Evolutionary conservation across 1,140 invertebrate species (phyloP).

Genomic region (Wasmannia auropunctata): DNA sequence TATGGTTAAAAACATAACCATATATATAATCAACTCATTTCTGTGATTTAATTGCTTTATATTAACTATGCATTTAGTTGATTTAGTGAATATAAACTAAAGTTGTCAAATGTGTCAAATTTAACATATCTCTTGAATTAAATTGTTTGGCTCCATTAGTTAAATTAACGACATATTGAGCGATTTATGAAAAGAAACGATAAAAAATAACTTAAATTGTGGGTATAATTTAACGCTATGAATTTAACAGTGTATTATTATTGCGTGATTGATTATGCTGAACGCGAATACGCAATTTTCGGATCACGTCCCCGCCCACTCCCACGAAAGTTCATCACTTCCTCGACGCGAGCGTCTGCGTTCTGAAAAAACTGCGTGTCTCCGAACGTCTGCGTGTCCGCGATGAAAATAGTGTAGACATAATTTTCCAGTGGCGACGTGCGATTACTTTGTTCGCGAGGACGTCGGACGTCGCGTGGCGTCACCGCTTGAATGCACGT

Average conservation of each 20-base stretch:
- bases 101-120: too few species aligned
- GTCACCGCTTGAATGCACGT: conserved; percentile 6
- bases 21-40: too few species aligned
- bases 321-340: conserved; percentile 21
- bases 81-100: too few species aligned
- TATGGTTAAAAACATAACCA: too few species aligned
- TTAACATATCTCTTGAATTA: too few species aligned
- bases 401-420: conserved; percentile 42
- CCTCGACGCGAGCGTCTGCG: not conserved
- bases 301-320: not conserved
- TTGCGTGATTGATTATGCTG: not conserved
- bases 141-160: too few species aligned
- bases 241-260: not conserved
- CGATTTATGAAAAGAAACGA: too few species aligned
- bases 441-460: conserved; percentile 29
- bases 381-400: conserved; percentile 14
- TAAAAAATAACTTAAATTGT: too few species aligned
- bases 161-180: too few species aligned
- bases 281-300: not conserved
- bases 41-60: too few species aligned
- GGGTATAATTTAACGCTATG: too few species aligned
- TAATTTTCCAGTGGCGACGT: conserved; percentile 35
- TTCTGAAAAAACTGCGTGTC: conserved; percentile 23
- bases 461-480: conserved; percentile 33
- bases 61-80: too few species aligned